Conservation (phyloP, 2,888 invertebrate species). For the Pilophorus perplexus region DNA sequence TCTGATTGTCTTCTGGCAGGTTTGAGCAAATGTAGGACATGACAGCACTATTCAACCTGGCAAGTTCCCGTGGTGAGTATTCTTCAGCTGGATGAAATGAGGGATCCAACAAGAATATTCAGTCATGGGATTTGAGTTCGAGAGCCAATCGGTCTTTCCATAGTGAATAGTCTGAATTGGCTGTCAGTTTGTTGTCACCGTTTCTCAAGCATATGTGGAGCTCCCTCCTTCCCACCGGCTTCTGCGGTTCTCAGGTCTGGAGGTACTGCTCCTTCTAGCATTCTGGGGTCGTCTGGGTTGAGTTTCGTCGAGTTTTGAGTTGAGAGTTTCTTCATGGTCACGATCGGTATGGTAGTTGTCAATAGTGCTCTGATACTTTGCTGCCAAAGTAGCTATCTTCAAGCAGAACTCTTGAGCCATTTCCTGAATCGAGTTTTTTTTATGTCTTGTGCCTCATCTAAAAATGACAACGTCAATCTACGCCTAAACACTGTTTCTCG, state of each 20-base stretch:
- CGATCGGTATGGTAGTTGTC: not conserved
- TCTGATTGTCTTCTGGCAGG: slow-evolving; percentile 4
- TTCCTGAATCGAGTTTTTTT: too few relatives aligned
- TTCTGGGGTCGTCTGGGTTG: not conserved
- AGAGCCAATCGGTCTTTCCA: too few relatives aligned
- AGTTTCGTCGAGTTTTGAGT: too few relatives aligned
- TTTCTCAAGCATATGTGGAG: not conserved
- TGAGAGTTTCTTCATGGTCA: not conserved
- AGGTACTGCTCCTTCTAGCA: too few relatives aligned
- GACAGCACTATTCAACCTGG: slow-evolving; percentile 1
- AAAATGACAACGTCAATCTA: not conserved
- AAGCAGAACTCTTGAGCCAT: not conserved
- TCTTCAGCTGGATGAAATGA: too few relatives aligned
- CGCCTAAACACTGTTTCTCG: too few relatives aligned
- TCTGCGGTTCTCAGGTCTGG: too few relatives aligned
- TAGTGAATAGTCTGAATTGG: not conserved
- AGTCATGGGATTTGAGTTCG: too few relatives aligned
- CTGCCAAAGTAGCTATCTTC: not conserved
- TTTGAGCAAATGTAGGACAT: not conserved
- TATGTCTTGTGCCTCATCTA: not conserved
- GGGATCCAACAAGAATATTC: too few relatives aligned
- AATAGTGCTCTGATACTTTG: not conserved
- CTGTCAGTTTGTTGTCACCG: not conserved
- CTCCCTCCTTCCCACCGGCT: not conserved
- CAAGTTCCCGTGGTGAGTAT: too few relatives aligned